Percentiles rank a stretch among this genome's conserved stretches.
Evolutionary conservation across 2,797 vertebrate genomes (phyloP).

Genomic region (Percopsis omiscomaycus): DNA sequence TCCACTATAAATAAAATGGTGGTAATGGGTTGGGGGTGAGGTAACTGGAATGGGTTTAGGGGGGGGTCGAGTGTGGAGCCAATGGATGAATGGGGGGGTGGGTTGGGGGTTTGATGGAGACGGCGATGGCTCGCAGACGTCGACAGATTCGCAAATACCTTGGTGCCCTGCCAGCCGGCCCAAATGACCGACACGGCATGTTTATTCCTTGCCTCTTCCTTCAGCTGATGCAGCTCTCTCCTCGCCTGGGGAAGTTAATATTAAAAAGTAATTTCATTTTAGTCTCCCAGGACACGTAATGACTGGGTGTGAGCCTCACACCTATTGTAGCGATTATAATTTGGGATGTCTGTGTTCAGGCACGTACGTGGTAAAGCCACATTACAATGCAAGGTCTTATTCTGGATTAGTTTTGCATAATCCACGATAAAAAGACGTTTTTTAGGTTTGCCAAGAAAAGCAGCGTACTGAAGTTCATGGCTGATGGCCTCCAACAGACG

Average conservation of each 20-base stretch:
- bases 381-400: background rate
- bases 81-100: slow-evolving; percentile 25
- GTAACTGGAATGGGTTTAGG: background rate
- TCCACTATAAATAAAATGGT: slow-evolving; percentile 13
- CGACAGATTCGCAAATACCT: slow-evolving; percentile 87
- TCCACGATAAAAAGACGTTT: slow-evolving; percentile 3
- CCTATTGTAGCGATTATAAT: slow-evolving; percentile 16
- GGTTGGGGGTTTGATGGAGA: slow-evolving; percentile 48
- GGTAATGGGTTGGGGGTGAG: slow-evolving; percentile 12
- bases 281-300: slow-evolving; percentile 1
- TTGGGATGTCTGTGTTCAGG: background rate
- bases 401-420: background rate
- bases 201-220: slow-evolving; percentile 94
- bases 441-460: slow-evolving; percentile 4
- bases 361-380: background rate
- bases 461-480: slow-evolving; percentile 20
- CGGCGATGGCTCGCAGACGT: slow-evolving; percentile 47
- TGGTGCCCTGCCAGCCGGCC: slow-evolving; percentile 98
- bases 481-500: slow-evolving; percentile 2
- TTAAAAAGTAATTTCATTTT: too few species aligned
- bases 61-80: slow-evolving; percentile 4
- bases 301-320: slow-evolving; percentile 43
- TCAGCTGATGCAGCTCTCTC: slow-evolving; percentile 93
- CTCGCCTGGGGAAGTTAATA: slow-evolving; percentile 79
- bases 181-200: slow-evolving; percentile 97